A percentile compares a stretch with the other conserved stretches of the same genome.
Conservation (phyloP, 2,888 invertebrate genomes). For the Clivina fossor region DNA sequence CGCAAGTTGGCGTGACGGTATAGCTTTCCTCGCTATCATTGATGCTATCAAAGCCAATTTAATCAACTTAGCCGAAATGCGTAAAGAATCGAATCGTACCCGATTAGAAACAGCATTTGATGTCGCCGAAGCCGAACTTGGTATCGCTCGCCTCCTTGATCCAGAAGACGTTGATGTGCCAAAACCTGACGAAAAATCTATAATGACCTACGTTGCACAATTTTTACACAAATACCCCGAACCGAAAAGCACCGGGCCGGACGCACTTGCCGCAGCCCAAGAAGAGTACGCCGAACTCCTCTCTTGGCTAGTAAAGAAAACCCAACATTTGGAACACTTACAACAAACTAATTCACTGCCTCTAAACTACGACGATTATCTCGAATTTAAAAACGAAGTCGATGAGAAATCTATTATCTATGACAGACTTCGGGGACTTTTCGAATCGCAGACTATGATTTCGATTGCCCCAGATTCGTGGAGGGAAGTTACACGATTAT, state of each 20-base stretch:
- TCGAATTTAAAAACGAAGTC: conserved; percentile 74
- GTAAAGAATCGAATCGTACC: conserved; percentile 73
- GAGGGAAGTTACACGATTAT: conserved; percentile 76
- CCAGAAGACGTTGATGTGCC: conserved; percentile 96
- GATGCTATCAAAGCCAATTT: conserved; percentile 92
- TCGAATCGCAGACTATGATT: conserved; percentile 78
- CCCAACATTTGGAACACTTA: conserved; percentile 74
- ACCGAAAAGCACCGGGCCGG: conserved; percentile 73
- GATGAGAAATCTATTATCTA: conserved; percentile 72
- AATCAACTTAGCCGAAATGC: conserved; percentile 83
- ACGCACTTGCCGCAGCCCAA: conserved; percentile 76
- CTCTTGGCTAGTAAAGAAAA: conserved; percentile 80
- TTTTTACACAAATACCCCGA: conserved; percentile 94
- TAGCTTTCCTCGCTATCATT: conserved; percentile 92
- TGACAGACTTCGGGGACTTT: conserved; percentile 75
- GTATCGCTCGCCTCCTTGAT: conserved; percentile 88
- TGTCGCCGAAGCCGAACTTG: conserved; percentile 87
- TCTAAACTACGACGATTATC: conserved; percentile 78
- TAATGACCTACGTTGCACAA: conserved; percentile 98
- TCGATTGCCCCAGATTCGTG: conserved; percentile 85
- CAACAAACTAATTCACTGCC: conserved; percentile 75
- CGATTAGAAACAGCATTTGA: conserved; percentile 91
- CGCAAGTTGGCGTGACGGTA: conserved; percentile 93
- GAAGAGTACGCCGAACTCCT: conserved; percentile 78
- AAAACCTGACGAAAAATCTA: conserved; percentile 94